A percentile compares a stretch with the other conserved stretches of the same genome.
These are phyloP conservation scores for Zygaena filipendulae DNA, from an alignment of 2,888 invertebrate genomes.

Conservation along the genomic window DNA sequence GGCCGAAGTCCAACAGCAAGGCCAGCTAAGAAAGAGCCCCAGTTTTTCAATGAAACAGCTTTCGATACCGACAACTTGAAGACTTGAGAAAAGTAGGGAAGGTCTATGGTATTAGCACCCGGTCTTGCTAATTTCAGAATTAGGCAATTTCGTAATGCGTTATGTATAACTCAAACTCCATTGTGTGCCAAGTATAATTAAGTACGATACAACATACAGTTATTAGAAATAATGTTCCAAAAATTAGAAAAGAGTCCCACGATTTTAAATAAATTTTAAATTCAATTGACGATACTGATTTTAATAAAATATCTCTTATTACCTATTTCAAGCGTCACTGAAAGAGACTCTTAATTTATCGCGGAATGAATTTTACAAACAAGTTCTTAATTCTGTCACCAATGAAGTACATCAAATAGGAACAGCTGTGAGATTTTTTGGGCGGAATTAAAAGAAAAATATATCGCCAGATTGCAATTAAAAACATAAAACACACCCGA, in stretches of 20 bases:
- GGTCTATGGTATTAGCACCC: no score
- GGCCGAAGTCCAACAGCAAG: slow-evolving; percentile 30
- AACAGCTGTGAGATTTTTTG: slow-evolving; percentile 56
- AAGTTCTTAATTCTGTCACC: slow-evolving; percentile 63
- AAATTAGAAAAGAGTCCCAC: no score
- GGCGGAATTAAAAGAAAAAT: slow-evolving; percentile 53
- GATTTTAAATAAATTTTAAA: no score
- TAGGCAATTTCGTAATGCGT: slow-evolving; percentile 48
- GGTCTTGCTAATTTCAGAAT: slow-evolving; percentile 12
- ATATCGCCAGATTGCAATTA: slow-evolving; percentile 57
- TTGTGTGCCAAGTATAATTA: slow-evolving; percentile 46
- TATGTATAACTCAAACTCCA: slow-evolving; percentile 49
- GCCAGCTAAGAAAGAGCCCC: slow-evolving; percentile 31
- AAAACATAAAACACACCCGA: slow-evolving; percentile 58
- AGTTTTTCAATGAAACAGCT: slow-evolving; percentile 20
- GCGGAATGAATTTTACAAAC: slow-evolving; percentile 46
- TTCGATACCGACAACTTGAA: slow-evolving; percentile 12
- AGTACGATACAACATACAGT: no score
- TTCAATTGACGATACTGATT: no score
- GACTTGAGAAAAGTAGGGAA: no score
- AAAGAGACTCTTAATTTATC: no score
- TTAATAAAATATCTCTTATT: no score
- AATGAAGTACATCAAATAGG: slow-evolving; percentile 46
- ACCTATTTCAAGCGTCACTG: no score
- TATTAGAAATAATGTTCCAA: no score